Conservation (phyloP, 2,888 invertebrate genomes). For the Epistrophella euchroma region DNA sequence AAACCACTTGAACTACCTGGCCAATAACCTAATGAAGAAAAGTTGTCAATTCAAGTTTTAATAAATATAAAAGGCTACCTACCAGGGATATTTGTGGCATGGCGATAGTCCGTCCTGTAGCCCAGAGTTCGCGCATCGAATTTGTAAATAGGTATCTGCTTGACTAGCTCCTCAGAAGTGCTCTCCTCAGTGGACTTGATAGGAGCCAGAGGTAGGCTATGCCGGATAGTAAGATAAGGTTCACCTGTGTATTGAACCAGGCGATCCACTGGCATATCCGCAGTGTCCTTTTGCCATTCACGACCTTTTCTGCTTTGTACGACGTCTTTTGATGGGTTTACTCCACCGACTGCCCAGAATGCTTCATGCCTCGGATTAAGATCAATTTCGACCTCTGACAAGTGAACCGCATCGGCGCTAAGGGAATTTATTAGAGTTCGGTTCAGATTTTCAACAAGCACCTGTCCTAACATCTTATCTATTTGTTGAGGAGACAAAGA, state of each 20-base stretch:
- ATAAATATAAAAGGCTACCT: conserved; percentile 58
- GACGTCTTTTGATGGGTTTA: conserved; percentile 85
- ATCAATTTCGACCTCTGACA: conserved; percentile 87
- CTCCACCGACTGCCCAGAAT: conserved; percentile 93
- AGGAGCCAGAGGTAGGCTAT: conserved; percentile 88
- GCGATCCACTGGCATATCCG: conserved; percentile 86
- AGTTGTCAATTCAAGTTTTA: not conserved
- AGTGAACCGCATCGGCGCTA: conserved; percentile 86
- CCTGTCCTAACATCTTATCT: conserved; percentile 80
- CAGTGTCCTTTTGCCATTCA: conserved; percentile 83
- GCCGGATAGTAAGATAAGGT: conserved; percentile 89
- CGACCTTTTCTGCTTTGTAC: conserved; percentile 83
- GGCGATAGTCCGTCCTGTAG: conserved; percentile 85
- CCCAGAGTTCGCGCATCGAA: conserved; percentile 88
- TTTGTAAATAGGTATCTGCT: conserved; percentile 85
- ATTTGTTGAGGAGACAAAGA: conserved; percentile 75
- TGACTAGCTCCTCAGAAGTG: conserved; percentile 83
- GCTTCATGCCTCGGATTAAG: conserved; percentile 92
- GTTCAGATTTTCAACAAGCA: conserved; percentile 88
- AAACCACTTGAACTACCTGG: conserved; percentile 91
- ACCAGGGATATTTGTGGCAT: conserved; percentile 92
- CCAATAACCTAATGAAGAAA: conserved; percentile 88
- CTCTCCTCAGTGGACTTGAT: conserved; percentile 86
- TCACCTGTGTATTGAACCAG: conserved; percentile 88
- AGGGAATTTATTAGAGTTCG: conserved; percentile 87